Percentiles rank a stretch among this genome's conserved stretches.
Evolutionary conservation across 2,888 invertebrate genomes (phyloP).

Genomic region (Drosophila aldrichi): DNA sequence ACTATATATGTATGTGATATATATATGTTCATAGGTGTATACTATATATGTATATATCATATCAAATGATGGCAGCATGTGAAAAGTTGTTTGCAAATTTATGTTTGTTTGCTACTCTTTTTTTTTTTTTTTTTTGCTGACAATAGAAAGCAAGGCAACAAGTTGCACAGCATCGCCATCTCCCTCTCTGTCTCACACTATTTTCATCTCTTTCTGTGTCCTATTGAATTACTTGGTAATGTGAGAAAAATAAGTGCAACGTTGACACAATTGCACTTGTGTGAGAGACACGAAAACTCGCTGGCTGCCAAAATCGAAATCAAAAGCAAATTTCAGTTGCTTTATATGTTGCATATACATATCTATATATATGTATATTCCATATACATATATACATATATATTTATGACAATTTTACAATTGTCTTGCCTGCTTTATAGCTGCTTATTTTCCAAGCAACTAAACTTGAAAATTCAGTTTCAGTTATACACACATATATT

Average conservation of each 20-base stretch:
- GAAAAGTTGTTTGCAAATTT: conserved; percentile 61
- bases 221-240: conserved; percentile 61
- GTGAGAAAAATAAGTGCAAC: conserved; percentile 73
- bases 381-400: neutral
- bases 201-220: conserved; percentile 13
- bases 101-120: conserved; percentile 14
- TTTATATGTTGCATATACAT: neutral
- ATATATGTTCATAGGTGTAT: neutral
- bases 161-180: conserved; percentile 41
- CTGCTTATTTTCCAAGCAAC: neutral
- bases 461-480: neutral
- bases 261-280: conserved; percentile 69
- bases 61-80: conserved; percentile 35
- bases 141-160: conserved; percentile 71
- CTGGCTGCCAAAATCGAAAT: conserved; percentile 24
- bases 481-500: neutral
- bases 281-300: conserved; percentile 12
- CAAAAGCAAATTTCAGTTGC: conserved; percentile 25
- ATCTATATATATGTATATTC: no score
- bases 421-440: neutral
- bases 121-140: conserved; percentile 4
- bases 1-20: conserved; percentile 6
- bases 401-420: neutral
- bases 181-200: no score
- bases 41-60: conserved; percentile 18